Percentiles rank a stretch among this genome's conserved stretches.
Conservation (phyloP, 2,797 vertebrate species). For the Masticophis lateralis region DNA sequence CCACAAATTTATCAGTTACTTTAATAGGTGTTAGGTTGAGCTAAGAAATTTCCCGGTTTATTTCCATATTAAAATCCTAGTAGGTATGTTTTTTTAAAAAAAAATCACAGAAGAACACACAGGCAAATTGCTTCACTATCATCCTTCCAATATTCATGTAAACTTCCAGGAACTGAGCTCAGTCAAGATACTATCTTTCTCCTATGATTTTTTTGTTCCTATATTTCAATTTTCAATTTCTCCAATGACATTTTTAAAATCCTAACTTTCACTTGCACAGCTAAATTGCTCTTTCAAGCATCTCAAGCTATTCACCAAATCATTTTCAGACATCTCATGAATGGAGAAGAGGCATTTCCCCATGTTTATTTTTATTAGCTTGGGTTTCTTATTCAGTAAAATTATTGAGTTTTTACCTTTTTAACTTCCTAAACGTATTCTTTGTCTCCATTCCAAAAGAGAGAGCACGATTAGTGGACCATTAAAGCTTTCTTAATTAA, state of each 20-base stretch:
- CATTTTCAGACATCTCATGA: background rate
- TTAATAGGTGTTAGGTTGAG: background rate
- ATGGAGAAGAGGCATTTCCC: background rate
- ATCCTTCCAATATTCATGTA: background rate
- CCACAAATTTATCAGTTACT: background rate
- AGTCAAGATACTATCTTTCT: background rate
- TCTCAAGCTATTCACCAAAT: background rate
- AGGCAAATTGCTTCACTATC: background rate
- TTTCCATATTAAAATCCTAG: background rate
- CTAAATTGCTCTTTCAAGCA: background rate
- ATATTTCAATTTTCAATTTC: background rate
- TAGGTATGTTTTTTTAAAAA: background rate
- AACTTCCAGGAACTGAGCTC: background rate
- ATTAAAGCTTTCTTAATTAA: background rate
- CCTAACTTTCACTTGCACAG: background rate
- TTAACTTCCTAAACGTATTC: background rate
- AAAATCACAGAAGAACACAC: background rate
- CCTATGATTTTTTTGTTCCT: background rate
- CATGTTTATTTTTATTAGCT: background rate
- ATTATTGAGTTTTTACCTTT: background rate
- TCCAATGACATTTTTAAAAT: background rate
- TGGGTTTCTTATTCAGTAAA: background rate
- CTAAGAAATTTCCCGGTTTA: background rate
- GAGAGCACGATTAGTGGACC: background rate
- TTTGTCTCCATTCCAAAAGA: background rate